phyloP scores from a whole-genome alignment of 2,797 vertebrate genomes.

The Mormyrops boulengeri region DNA sequence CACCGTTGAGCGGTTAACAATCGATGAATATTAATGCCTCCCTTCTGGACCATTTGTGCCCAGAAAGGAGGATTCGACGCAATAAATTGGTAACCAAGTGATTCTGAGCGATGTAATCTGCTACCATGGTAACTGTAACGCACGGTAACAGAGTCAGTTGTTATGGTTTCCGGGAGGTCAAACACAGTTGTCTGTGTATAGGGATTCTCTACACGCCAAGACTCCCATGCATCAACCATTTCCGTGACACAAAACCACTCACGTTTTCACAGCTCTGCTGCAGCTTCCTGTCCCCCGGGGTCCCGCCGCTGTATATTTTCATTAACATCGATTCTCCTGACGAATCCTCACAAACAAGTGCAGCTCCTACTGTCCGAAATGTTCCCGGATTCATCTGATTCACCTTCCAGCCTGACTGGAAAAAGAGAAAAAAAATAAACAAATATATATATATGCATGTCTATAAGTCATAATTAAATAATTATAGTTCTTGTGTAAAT shows the following conservation, averaged over 20 bases:
- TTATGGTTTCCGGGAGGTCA: background rate
- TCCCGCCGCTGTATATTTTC: background rate
- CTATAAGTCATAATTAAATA: conserved; percentile 41
- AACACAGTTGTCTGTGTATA: background rate
- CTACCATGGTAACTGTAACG: background rate
- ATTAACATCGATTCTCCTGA: conserved; percentile 45
- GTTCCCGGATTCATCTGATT: conserved; percentile 50
- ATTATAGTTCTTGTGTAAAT: conserved; percentile 54
- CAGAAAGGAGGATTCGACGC: background rate
- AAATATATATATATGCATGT: background rate
- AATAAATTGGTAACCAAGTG: conserved; percentile 3
- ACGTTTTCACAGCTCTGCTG: background rate
- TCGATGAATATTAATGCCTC: conserved; percentile 12
- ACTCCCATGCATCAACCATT: background rate
- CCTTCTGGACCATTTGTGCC: conserved; percentile 3
- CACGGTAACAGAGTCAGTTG: background rate
- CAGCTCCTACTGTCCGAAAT: conserved; percentile 52
- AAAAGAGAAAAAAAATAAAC: background rate
- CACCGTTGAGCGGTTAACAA: background rate
- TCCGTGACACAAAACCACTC: background rate
- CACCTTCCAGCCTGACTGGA: conserved; percentile 51
- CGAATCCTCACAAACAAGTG: conserved; percentile 48
- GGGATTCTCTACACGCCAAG: background rate
- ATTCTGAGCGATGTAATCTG: background rate
- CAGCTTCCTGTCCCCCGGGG: background rate